Base-by-base conservation (phyloP, 1,140 invertebrate genomes). In the Drosophila repletoides region DNA sequence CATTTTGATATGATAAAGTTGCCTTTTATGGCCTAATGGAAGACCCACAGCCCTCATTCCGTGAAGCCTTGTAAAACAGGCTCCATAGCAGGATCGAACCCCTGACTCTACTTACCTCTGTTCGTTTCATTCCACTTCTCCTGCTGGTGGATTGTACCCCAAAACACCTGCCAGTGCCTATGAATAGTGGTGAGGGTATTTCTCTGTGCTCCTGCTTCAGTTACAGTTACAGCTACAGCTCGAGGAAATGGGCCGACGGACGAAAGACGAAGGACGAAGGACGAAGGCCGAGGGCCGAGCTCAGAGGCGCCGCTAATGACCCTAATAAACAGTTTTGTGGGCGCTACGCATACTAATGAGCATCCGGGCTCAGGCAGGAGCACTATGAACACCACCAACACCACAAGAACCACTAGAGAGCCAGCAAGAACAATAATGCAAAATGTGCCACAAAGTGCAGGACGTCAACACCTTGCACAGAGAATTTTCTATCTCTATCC, bases 241-340 rank as follows among this genome's bases (percentile, higher is more conserved):
- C 17, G 15, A 14, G 51, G 28, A 60, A 51, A n/a, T 33, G 38
- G 29, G n/a, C n/a, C 48, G 12, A 24, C 10, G 14, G 15, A 14
- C 1, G 12, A 46, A n/a, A 21, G 5, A n/a, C 2, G 41, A 22
- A 14, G 28, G 38, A 21, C 10, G 31, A 36, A 38, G 14, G 49
- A 21, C 2, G 12, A 56, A 59, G 59, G 49, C 1, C 5, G 19
- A 21, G 40, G 63, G 34, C 41, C 53, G 55, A 53, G 65, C 76
- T 72, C 56, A 51, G 65, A 77, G 79, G 70, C 70, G 64, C 72
- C 79, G 79, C 79, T 83, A 83, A 86, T 86, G 79, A 84, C 70
- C 79, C 79, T 72, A 84, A 84, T 86, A 83, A 83, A 83, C 79
- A 84, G 79, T 79, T 84, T 84, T 77, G 79, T 72, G 74, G 66